phyloP scores from a whole-genome alignment of 2,113 vertebrate genomes.

The Cephalopholis sonnerati region DNA sequence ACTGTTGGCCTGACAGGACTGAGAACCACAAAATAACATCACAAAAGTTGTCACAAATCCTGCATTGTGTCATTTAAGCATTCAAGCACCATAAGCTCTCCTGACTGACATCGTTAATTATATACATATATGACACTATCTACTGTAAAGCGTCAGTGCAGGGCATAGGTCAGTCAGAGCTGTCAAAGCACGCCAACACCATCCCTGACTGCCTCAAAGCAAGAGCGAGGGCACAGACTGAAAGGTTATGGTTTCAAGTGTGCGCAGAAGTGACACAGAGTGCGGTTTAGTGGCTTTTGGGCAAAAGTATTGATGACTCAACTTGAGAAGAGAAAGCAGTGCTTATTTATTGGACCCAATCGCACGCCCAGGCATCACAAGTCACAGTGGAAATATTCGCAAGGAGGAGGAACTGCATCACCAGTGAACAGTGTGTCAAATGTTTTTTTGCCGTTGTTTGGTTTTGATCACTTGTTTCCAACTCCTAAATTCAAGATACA shows the following conservation, averaged over 20 bases:
- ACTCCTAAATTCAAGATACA: background rate
- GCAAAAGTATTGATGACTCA: conserved; percentile 76
- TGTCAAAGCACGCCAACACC: conserved; percentile 29
- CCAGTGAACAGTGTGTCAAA: background rate
- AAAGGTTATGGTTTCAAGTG: conserved; percentile 72
- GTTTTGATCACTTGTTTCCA: background rate
- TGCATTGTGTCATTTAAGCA: background rate
- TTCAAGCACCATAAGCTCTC: background rate
- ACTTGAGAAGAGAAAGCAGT: conserved; percentile 79
- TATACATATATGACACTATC: background rate
- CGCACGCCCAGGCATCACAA: conserved; percentile 32
- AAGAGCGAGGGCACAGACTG: conserved; percentile 43
- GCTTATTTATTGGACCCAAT: conserved; percentile 56
- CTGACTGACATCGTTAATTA: background rate
- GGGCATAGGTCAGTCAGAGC: conserved; percentile 19
- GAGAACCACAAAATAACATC: background rate
- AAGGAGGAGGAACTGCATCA: conserved; percentile 41
- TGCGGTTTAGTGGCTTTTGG: conserved; percentile 78
- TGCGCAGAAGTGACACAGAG: conserved; percentile 57
- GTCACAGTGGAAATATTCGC: conserved; percentile 79
- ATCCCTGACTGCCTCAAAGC: conserved; percentile 6
- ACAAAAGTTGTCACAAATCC: background rate
- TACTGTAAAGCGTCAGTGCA: background rate
- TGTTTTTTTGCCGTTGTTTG: conserved; percentile 1
- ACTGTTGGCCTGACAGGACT: background rate